phyloP scores from a whole-genome alignment of 2,113 vertebrate genomes.

The Bothrops jararaca region DNA sequence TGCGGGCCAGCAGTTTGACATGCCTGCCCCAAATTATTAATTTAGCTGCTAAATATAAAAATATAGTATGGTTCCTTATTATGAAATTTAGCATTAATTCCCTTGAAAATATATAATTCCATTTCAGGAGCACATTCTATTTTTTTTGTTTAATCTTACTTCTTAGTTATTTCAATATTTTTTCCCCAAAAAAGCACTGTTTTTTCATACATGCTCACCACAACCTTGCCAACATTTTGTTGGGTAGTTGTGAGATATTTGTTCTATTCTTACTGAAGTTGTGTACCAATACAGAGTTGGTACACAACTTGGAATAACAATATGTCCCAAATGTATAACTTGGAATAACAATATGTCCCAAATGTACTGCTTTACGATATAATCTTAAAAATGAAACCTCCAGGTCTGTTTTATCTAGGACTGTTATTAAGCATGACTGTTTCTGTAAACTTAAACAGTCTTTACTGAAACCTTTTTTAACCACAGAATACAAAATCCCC shows the following conservation, averaged over 20 bases:
- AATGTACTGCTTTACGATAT: neutral
- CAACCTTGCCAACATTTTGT: neutral
- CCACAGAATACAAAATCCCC: neutral
- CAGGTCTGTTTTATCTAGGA: neutral
- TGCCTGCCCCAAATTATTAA: too few relatives aligned
- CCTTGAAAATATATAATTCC: too few relatives aligned
- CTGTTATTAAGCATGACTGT: neutral
- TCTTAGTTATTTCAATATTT: too few relatives aligned
- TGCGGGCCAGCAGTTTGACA: too few relatives aligned
- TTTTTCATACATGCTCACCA: neutral
- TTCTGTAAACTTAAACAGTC: neutral
- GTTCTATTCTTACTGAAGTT: neutral
- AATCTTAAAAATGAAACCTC: neutral
- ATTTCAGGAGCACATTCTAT: too few relatives aligned
- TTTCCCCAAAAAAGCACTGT: too few relatives aligned
- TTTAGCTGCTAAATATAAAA: too few relatives aligned
- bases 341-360: neutral
- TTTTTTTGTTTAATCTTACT: too few relatives aligned
- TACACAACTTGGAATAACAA: neutral
- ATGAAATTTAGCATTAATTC: too few relatives aligned
- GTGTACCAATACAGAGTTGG: too few relatives aligned
- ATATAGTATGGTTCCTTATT: too few relatives aligned
- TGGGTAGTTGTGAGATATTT: neutral
- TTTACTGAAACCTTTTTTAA: neutral
- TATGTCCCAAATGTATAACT: neutral